Conservation (phyloP, 2,797 vertebrate genomes). For the Discoglossus pictus region DNA sequence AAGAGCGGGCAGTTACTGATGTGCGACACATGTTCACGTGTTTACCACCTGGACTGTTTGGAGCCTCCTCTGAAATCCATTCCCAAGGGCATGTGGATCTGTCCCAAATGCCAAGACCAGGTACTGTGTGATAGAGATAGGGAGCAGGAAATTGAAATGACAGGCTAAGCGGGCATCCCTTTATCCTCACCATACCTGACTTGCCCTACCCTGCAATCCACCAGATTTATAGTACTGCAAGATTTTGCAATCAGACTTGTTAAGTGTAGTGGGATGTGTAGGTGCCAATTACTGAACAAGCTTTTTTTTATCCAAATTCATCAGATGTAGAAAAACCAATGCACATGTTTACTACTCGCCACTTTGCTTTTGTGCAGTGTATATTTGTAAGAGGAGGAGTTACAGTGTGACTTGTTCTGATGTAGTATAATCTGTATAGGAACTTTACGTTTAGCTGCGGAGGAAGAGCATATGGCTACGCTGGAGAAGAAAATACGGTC, state of each 20-base stretch:
- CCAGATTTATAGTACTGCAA: background rate
- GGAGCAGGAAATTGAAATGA: background rate
- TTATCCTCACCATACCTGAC: background rate
- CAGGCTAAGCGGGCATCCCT: background rate
- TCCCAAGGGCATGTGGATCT: conserved; percentile 99
- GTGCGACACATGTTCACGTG: conserved; percentile 99
- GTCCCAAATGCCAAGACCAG: conserved; percentile 99
- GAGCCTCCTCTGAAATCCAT: conserved; percentile 98
- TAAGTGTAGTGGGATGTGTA: no score
- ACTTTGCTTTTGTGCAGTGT: no score
- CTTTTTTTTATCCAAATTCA: no score
- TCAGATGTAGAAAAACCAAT: no score
- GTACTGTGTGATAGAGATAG: conserved; percentile 67
- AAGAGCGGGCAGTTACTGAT: conserved; percentile 99
- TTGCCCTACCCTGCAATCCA: background rate
- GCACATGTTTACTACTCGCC: no score
- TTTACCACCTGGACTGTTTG: conserved; percentile 99
- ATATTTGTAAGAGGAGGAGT: no score
- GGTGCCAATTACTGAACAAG: no score
- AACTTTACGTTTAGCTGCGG: no score
- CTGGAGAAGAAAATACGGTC: no score
- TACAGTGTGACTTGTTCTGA: no score
- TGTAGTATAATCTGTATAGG: no score
- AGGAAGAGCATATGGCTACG: no score
- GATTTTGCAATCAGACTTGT: background rate